Conservation (phyloP, 2,888 invertebrate species). For the Dicyrtomina minuta region DNA sequence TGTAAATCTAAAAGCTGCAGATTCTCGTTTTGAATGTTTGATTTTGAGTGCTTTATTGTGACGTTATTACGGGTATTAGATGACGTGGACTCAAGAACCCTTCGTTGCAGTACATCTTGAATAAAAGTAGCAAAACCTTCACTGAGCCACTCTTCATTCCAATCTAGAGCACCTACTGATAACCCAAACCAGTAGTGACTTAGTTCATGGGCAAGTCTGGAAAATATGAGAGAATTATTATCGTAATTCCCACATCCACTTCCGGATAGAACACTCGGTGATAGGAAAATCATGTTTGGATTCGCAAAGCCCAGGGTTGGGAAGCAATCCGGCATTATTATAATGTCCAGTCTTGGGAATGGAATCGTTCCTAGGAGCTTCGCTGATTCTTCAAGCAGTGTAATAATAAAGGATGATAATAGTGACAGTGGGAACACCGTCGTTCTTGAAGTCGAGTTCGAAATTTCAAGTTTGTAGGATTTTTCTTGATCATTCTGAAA, state of each 20-base stretch:
- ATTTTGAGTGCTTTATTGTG: slow-evolving; percentile 1
- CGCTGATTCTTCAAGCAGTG: slow-evolving; percentile 53
- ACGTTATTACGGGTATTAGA: too few species aligned
- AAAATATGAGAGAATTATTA: slow-evolving; percentile 49
- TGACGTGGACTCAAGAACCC: background rate
- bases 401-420: slow-evolving; percentile 53
- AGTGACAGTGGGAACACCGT: slow-evolving; percentile 26
- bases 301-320: slow-evolving; percentile 54
- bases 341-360: slow-evolving; percentile 56
- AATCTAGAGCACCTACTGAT: slow-evolving; percentile 58
- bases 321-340: slow-evolving; percentile 56
- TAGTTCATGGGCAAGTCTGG: slow-evolving; percentile 57
- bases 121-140: slow-evolving; percentile 59
- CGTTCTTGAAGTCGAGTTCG: too few species aligned
- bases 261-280: slow-evolving; percentile 56
- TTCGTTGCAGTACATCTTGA: slow-evolving; percentile 56
- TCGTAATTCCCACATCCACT: too few species aligned
- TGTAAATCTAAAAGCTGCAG: too few species aligned
- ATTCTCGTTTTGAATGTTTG: too few species aligned
- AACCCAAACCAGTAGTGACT: slow-evolving; percentile 59
- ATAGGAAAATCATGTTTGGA: slow-evolving; percentile 57
- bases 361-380: slow-evolving; percentile 56
- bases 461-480: too few species aligned
- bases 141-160: slow-evolving; percentile 60
- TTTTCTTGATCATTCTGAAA: background rate